Percentiles rank a stretch among this genome's conserved stretches.
phyloP scores from a whole-genome alignment of 2,888 invertebrate species.

The Carpatolechia fugitivella region DNA sequence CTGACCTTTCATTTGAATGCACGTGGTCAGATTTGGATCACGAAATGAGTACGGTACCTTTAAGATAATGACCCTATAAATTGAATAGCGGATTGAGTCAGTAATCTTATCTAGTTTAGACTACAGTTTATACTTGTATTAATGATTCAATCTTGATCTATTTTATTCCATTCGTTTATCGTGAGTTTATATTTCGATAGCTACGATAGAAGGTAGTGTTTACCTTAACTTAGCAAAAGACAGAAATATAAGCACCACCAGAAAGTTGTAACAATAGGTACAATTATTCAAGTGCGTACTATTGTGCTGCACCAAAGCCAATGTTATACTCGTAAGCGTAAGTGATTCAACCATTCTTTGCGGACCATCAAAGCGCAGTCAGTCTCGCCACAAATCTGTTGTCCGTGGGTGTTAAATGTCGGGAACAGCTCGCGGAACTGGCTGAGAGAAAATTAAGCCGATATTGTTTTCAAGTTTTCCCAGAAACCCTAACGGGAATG shows the following conservation, averaged over 20 bases:
- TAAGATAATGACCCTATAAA: conserved; percentile 12
- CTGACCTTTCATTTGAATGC: conserved; percentile 63
- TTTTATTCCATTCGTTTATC: too few relatives aligned
- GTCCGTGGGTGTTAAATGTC: conserved; percentile 29
- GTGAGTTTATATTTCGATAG: too few relatives aligned
- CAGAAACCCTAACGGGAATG: conserved; percentile 66
- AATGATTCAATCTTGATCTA: neutral
- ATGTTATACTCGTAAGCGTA: too few relatives aligned
- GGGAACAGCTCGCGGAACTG: conserved; percentile 45
- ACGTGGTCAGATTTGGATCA: conserved; percentile 50
- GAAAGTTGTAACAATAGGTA: neutral
- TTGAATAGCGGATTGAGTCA: conserved; percentile 11
- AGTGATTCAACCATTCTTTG: conserved; percentile 7
- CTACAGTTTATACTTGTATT: neutral
- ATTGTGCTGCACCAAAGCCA: neutral
- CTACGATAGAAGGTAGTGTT: too few relatives aligned
- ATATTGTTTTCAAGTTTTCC: conserved; percentile 61
- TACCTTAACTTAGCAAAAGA: too few relatives aligned
- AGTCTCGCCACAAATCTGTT: conserved; percentile 5
- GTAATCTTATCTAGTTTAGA: neutral
- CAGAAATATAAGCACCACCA: too few relatives aligned
- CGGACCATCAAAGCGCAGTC: conserved; percentile 4
- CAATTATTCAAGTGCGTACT: neutral
- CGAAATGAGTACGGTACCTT: conserved; percentile 13
- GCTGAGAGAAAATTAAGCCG: conserved; percentile 38